phyloP scores from a whole-genome alignment of 2,113 vertebrate genomes.

The Bagarius yarrelli region DNA sequence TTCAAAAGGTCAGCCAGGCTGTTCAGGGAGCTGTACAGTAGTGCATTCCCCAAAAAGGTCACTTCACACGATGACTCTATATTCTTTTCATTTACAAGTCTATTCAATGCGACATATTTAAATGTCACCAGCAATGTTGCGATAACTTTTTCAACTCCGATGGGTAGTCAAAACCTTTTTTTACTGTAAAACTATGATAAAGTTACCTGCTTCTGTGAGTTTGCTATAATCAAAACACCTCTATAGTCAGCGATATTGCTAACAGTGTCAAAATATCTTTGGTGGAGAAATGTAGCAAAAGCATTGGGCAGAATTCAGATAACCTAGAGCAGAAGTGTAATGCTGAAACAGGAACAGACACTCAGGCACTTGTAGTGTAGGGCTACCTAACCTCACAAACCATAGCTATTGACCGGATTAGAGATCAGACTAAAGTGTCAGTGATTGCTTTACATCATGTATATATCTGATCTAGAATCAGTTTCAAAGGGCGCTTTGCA shows the following conservation, averaged over 20 bases:
- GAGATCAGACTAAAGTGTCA: background rate
- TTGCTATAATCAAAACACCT: background rate
- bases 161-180: background rate
- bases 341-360: no score
- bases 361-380: background rate
- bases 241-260: background rate
- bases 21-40: constrained; percentile 4
- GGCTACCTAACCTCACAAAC: background rate
- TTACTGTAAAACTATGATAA: background rate
- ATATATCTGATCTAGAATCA: background rate
- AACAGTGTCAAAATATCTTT: no score
- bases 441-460: background rate
- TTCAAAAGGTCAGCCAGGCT: constrained; percentile 24
- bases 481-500: background rate
- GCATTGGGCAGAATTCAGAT: background rate
- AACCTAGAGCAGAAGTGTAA: background rate
- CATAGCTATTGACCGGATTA: background rate
- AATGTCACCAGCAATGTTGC: constrained; percentile 22
- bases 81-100: constrained; percentile 21
- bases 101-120: constrained; percentile 14
- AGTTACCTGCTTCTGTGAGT: background rate
- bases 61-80: constrained; percentile 13
- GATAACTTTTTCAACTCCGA: constrained; percentile 23
- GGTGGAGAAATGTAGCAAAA: background rate
- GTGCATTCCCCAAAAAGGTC: constrained; percentile 33